A percentile compares a stretch with the other conserved stretches of the same genome.
Evolutionary conservation across 2,888 invertebrate species (phyloP).

Genomic region (Eutolmus rufibarbis): DNA sequence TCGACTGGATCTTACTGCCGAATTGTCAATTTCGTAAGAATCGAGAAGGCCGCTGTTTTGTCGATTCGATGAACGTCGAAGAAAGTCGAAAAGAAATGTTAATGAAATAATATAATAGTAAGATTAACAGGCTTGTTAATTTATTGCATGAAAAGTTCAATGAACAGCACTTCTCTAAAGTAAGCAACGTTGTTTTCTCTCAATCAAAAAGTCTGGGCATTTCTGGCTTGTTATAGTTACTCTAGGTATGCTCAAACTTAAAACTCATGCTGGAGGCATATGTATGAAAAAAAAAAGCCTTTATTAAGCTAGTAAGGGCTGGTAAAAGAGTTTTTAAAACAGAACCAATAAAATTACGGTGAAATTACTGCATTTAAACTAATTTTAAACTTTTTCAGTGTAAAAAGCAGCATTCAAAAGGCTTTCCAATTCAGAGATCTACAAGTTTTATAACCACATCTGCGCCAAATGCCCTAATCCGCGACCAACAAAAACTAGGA

Average conservation of each 20-base stretch:
- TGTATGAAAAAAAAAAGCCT: neutral
- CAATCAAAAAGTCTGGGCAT: neutral
- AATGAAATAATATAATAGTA: no score
- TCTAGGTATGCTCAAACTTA: neutral
- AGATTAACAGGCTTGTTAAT: no score
- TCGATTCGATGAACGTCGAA: no score
- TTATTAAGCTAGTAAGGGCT: neutral
- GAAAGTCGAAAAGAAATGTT: no score
- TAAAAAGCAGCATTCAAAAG: neutral
- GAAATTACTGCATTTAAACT: neutral
- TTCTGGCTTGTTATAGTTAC: neutral
- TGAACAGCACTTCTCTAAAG: no score
- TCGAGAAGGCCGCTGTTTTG: no score
- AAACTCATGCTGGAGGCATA: neutral
- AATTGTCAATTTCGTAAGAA: no score
- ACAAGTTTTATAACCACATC: neutral
- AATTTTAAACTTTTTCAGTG: neutral
- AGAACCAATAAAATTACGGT: neutral
- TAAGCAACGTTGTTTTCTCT: no score
- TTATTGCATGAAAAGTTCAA: no score
- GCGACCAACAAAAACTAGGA: neutral
- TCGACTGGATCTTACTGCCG: no score
- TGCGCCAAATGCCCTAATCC: neutral
- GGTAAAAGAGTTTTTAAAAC: neutral
- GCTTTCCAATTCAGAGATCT: neutral